Percentiles rank a stretch among this genome's conserved stretches.
Conservation (phyloP, 2,888 invertebrate species). For the Augiades crinisus region DNA sequence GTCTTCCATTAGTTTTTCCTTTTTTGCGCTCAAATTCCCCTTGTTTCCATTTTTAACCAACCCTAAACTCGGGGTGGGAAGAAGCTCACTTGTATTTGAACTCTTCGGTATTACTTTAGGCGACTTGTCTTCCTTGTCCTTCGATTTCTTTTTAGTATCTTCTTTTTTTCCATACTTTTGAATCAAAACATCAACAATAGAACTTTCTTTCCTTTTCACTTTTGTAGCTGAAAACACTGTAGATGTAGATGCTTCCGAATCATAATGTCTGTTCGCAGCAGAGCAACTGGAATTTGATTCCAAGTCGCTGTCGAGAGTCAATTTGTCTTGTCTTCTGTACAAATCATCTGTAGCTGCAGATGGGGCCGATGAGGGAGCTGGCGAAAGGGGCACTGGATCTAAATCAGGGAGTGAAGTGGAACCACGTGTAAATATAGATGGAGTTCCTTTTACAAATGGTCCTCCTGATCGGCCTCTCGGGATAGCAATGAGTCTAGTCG, state of each 20-base stretch:
- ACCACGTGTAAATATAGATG: constrained; percentile 79
- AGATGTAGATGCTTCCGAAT: constrained; percentile 85
- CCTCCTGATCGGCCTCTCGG: constrained; percentile 85
- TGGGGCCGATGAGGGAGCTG: constrained; percentile 82
- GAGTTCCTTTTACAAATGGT: constrained; percentile 57
- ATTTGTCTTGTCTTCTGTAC: constrained; percentile 68
- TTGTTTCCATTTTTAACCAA: constrained; percentile 63
- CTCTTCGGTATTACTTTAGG: constrained; percentile 82
- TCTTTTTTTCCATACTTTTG: constrained; percentile 84
- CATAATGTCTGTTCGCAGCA: constrained; percentile 80
- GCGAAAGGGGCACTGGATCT: constrained; percentile 87
- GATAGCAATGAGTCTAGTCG: constrained; percentile 89
- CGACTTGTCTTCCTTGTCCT: constrained; percentile 77
- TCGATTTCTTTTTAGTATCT: constrained; percentile 75
- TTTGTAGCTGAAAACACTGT: constrained; percentile 83
- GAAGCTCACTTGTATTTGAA: constrained; percentile 75
- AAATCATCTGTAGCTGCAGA: constrained; percentile 82
- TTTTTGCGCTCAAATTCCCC: constrained; percentile 63
- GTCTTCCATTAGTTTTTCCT: constrained; percentile 78
- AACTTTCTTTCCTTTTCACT: constrained; percentile 72
- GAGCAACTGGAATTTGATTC: constrained; percentile 86
- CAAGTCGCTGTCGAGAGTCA: constrained; percentile 82
- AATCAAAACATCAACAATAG: constrained; percentile 85
- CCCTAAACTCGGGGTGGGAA: constrained; percentile 84
- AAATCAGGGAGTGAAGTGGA: constrained; percentile 90